phyloP scores from a whole-genome alignment of 1,140 invertebrate species.

The Leptinotarsa texana region DNA sequence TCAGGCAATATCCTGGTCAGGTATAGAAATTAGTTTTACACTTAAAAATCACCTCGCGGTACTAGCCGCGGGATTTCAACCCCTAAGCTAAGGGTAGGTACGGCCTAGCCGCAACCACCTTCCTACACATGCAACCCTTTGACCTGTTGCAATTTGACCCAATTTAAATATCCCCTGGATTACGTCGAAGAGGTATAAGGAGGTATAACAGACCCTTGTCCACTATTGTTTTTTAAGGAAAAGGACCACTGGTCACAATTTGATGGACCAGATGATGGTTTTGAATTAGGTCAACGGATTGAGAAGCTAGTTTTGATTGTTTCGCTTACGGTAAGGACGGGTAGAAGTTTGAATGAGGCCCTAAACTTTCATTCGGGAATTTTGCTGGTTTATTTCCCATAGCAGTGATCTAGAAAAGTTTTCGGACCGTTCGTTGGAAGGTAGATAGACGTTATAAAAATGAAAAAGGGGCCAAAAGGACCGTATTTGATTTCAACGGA shows the following conservation, averaged over 20 bases:
- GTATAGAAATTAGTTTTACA: background rate
- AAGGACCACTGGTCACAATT: conserved; percentile 26
- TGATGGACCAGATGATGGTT: conserved; percentile 17
- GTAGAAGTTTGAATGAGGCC: background rate
- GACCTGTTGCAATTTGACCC: conserved; percentile 31
- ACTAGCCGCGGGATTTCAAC: background rate
- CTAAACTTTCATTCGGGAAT: background rate
- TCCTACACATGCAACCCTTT: conserved; percentile 27
- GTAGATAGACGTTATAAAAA: background rate
- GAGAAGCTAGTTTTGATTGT: conserved; percentile 17
- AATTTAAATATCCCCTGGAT: conserved; percentile 29
- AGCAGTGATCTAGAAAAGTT: background rate
- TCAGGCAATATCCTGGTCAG: conserved; percentile 4
- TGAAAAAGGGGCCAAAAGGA: too few relatives aligned
- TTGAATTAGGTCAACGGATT: conserved; percentile 24
- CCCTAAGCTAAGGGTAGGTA: background rate
- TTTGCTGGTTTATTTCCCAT: background rate
- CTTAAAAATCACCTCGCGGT: background rate
- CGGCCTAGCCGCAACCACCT: background rate
- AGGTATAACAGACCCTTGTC: conserved; percentile 19
- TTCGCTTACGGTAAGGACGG: background rate
- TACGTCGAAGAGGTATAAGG: conserved; percentile 9
- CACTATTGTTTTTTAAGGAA: conserved; percentile 15
- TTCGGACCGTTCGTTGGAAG: background rate
- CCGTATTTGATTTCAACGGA: background rate